A percentile compares a stretch with the other conserved stretches of the same genome.
phyloP scores from a whole-genome alignment of 2,888 invertebrate species.

The Zonitis immaculata region DNA sequence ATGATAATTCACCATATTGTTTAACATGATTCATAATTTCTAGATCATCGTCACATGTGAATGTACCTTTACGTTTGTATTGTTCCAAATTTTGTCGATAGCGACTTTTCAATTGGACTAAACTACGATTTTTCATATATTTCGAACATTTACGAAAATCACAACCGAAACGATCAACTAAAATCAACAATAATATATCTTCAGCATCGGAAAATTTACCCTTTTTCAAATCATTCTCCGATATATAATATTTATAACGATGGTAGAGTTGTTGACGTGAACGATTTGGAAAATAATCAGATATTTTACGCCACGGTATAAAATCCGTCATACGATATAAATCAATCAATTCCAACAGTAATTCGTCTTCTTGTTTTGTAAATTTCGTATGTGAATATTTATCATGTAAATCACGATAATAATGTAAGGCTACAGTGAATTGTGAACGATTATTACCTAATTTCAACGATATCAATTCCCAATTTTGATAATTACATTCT shows the following conservation, averaged over 20 bases:
- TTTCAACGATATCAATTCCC: slow-evolving; percentile 60
- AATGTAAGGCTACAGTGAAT: slow-evolving; percentile 67
- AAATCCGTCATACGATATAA: slow-evolving; percentile 58
- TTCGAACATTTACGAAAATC: slow-evolving; percentile 55
- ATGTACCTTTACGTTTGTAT: slow-evolving; percentile 50
- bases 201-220: slow-evolving; percentile 64
- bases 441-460: slow-evolving; percentile 59
- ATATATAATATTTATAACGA: slow-evolving; percentile 50
- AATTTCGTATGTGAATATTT: slow-evolving; percentile 52
- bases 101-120: slow-evolving; percentile 58
- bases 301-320: slow-evolving; percentile 71
- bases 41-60: slow-evolving; percentile 60
- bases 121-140: slow-evolving; percentile 59
- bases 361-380: slow-evolving; percentile 64
- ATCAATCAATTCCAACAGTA: slow-evolving; percentile 60
- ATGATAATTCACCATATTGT: slow-evolving; percentile 49
- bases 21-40: slow-evolving; percentile 55
- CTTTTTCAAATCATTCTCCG: slow-evolving; percentile 51
- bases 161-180: slow-evolving; percentile 57
- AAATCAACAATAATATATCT: slow-evolving; percentile 60
- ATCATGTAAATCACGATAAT: slow-evolving; percentile 51
- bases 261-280: slow-evolving; percentile 64
- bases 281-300: slow-evolving; percentile 58
- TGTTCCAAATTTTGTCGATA: slow-evolving; percentile 51
- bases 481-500: slow-evolving; percentile 55